phyloP scores from a whole-genome alignment of 2,113 vertebrate genomes.

The Chlamydotis undulata region DNA sequence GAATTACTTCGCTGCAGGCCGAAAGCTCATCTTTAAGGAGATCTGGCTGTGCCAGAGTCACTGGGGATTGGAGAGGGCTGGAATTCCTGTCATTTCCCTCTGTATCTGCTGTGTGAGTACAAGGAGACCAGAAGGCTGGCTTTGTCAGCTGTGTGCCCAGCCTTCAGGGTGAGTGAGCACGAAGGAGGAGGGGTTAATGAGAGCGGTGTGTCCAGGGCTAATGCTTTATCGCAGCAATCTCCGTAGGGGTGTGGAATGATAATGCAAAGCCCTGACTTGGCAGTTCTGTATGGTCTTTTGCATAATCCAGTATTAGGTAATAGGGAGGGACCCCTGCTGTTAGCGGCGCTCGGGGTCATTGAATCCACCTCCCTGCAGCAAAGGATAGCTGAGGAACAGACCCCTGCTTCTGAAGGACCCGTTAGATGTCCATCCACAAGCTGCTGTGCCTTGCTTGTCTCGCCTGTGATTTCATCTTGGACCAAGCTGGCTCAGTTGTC shows the following conservation, averaged over 20 bases:
- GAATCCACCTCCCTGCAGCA: neutral
- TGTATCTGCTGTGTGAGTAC: neutral
- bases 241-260: conserved; percentile 3
- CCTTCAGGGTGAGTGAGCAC: neutral
- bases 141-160: neutral
- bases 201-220: neutral
- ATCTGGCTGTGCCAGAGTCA: neutral
- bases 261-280: conserved; percentile 41
- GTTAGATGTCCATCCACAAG: neutral
- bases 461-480: neutral
- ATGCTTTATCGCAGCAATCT: neutral
- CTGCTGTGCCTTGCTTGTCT: neutral
- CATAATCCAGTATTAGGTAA: conserved; percentile 27
- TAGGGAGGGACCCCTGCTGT: conserved; percentile 13
- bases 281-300: neutral
- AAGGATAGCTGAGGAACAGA: neutral
- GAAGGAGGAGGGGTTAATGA: neutral
- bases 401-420: neutral
- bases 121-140: neutral
- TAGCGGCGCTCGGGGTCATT: neutral
- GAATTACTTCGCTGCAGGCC: neutral
- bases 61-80: neutral
- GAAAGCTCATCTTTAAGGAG: neutral
- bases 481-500: neutral
- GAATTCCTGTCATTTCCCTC: neutral